These are phyloP conservation scores for Catocala nupta DNA, from an alignment of 2,888 invertebrate genomes.

Conservation along the genomic window DNA sequence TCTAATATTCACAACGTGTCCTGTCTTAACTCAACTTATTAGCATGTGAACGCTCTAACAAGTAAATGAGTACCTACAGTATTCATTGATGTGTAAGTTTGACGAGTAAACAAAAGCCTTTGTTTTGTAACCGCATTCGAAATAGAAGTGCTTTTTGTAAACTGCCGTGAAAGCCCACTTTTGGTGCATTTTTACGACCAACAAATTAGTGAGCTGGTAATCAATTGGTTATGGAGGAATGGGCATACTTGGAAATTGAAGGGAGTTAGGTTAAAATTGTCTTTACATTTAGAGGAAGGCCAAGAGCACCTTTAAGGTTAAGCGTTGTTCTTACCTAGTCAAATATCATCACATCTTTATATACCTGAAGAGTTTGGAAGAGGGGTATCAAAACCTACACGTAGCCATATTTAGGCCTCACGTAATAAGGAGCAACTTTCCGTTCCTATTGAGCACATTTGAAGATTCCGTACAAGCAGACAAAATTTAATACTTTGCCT, in stretches of 20 bases:
- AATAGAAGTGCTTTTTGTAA: slow-evolving; percentile 38
- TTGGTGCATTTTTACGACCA: slow-evolving; percentile 28
- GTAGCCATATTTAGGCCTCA: no score
- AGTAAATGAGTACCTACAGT: slow-evolving; percentile 41
- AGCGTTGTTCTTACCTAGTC: no score
- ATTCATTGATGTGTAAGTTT: slow-evolving; percentile 37
- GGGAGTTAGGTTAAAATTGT: no score
- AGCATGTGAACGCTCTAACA: slow-evolving; percentile 34
- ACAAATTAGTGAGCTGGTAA: slow-evolving; percentile 28
- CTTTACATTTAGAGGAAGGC: no score
- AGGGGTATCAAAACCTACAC: no score
- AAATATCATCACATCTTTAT: no score
- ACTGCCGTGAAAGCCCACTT: slow-evolving; percentile 27
- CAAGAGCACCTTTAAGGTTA: no score
- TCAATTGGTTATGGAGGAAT: not conserved
- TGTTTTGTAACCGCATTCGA: slow-evolving; percentile 36
- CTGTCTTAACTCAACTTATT: slow-evolving; percentile 17
- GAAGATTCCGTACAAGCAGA: no score
- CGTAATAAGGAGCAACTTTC: no score
- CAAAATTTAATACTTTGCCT: no score
- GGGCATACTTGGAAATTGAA: not conserved
- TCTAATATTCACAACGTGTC: not conserved
- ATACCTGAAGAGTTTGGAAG: no score
- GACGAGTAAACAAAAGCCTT: slow-evolving; percentile 39
- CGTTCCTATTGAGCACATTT: no score